Percentiles rank a stretch among this genome's conserved stretches.
Conservation (phyloP, 2,797 vertebrate species). For the Amazonetta brasiliensis region DNA sequence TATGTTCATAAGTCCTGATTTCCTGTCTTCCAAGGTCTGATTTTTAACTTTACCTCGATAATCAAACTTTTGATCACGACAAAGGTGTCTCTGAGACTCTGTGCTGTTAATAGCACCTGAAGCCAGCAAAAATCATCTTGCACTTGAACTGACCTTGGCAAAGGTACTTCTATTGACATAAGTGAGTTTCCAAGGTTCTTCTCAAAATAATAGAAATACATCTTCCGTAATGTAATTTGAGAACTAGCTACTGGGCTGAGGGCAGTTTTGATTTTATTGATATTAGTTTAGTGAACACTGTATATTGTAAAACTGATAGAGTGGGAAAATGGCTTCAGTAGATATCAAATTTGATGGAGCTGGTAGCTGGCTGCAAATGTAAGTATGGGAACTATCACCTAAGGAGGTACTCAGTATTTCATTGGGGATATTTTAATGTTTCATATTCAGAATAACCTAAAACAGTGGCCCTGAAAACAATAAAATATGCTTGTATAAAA, state of each 20-base stretch:
- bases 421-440: constrained; percentile 55
- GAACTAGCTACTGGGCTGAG: constrained; percentile 29
- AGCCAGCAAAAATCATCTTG: not conserved
- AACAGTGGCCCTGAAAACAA: constrained; percentile 64
- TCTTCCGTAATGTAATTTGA: constrained; percentile 43
- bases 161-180: not conserved
- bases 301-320: constrained; percentile 62
- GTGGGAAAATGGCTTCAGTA: constrained; percentile 59
- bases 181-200: not conserved
- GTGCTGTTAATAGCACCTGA: not conserved
- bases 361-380: not conserved
- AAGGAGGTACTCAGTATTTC: constrained; percentile 41
- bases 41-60: not conserved
- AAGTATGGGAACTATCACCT: not conserved
- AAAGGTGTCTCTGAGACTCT: not conserved
- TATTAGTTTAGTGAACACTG: constrained; percentile 61
- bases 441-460: constrained; percentile 59
- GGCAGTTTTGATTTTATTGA: constrained; percentile 59
- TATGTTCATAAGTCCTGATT: not conserved
- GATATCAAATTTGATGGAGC: constrained; percentile 58
- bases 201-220: not conserved
- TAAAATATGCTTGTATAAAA: constrained; percentile 56
- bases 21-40: not conserved
- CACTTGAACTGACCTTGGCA: constrained; percentile 28
- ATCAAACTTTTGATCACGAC: not conserved